These are phyloP conservation scores for Chelon auratus DNA, from an alignment of 2,797 vertebrate species.

Conservation along the genomic window DNA sequence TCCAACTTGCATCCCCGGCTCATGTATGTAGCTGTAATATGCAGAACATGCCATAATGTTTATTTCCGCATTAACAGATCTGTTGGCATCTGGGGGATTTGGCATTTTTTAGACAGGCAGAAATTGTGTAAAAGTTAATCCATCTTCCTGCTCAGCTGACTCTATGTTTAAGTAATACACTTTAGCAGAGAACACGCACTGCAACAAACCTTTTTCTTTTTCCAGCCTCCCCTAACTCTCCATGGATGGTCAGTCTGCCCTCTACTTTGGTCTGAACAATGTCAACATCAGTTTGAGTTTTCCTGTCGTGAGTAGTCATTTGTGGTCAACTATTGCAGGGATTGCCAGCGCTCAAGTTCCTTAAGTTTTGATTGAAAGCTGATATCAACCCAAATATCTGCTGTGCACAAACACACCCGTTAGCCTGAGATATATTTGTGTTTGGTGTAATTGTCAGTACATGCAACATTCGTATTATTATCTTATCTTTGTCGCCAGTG, in stretches of 20 bases:
- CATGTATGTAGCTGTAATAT: conserved; percentile 7
- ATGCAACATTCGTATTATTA: too few relatives aligned
- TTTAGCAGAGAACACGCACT: not conserved
- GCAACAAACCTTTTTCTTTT: too few relatives aligned
- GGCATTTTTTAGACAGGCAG: conserved; percentile 14
- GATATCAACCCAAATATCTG: not conserved
- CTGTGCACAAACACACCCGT: too few relatives aligned
- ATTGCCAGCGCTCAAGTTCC: not conserved
- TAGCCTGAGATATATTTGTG: too few relatives aligned
- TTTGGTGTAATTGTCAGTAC: too few relatives aligned
- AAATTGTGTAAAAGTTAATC: conserved; percentile 1
- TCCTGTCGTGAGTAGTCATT: not conserved
- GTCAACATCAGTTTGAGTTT: too few relatives aligned
- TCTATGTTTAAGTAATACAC: not conserved
- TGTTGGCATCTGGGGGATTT: not conserved
- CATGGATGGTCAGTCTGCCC: too few relatives aligned
- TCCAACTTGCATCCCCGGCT: conserved; percentile 19
- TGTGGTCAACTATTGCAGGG: not conserved
- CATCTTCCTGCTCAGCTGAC: not conserved
- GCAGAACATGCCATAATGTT: conserved; percentile 25
- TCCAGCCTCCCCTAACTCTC: too few relatives aligned
- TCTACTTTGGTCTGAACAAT: too few relatives aligned
- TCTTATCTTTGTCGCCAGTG: too few relatives aligned
- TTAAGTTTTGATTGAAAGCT: too few relatives aligned
- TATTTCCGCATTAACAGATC: conserved; percentile 15